Conservation (phyloP, 2,888 invertebrate species). For the Apoda limacodes region DNA sequence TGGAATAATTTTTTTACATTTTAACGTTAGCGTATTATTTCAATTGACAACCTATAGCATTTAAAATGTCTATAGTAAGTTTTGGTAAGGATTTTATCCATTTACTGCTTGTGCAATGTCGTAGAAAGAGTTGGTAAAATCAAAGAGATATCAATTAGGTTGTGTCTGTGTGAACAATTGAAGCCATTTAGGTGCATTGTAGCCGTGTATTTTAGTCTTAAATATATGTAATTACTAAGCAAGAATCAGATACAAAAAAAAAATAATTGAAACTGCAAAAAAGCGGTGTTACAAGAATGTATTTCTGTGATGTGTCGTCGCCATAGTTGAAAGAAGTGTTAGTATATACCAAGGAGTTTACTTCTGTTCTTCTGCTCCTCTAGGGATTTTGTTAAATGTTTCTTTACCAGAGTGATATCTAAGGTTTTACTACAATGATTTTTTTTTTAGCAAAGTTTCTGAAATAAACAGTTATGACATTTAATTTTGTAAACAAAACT, state of each 20-base stretch:
- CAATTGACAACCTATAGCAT: conserved; percentile 44
- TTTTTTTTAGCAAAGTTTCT: too few relatives aligned
- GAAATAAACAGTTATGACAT: too few relatives aligned
- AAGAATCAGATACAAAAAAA: too few relatives aligned
- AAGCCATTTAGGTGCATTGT: conserved; percentile 68
- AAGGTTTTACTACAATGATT: too few relatives aligned
- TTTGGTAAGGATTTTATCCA: conserved; percentile 49
- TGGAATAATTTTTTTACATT: conserved; percentile 52
- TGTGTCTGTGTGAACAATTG: conserved; percentile 48
- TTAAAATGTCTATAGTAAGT: conserved; percentile 57
- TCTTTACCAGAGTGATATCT: too few relatives aligned
- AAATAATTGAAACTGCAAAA: too few relatives aligned
- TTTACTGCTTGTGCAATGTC: conserved; percentile 21
- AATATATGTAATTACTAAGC: conserved; percentile 12
- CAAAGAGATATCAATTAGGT: conserved; percentile 44
- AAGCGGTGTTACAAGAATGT: too few relatives aligned
- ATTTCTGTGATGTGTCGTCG: conserved; percentile 45
- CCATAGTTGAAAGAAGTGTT: conserved; percentile 42
- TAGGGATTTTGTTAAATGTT: too few relatives aligned
- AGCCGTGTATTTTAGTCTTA: conserved; percentile 39
- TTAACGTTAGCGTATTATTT: conserved; percentile 44
- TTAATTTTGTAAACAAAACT: too few relatives aligned
- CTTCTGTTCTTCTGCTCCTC: conserved; percentile 49
- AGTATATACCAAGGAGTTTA: conserved; percentile 50
- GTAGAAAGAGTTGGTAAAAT: conserved; percentile 19